These are phyloP conservation scores for Cassiopea andromeda DNA, from an alignment of 30 jellyfish, hydroid and myxozoan genomes.

Conservation along the genomic window DNA sequence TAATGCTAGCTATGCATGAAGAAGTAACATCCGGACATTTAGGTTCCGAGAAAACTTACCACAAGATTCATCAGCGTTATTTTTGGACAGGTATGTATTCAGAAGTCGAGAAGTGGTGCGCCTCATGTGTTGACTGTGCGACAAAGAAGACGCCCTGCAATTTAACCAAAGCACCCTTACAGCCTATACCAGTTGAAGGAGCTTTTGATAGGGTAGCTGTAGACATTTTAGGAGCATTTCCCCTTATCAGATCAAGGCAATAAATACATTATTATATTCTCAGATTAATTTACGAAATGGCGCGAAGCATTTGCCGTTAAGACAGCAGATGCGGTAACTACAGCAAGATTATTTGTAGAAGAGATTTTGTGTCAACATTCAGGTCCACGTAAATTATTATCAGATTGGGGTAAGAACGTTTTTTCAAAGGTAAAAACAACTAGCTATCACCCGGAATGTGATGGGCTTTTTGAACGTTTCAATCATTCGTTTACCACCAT, in stretches of 20 bases:
- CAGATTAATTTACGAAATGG: conserved; percentile 30
- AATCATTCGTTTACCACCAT: conserved; percentile 43
- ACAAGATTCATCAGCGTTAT: conserved; percentile 27
- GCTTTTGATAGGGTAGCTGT: conserved; percentile 73
- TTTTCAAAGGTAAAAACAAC: conserved; percentile 43
- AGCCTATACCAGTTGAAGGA: conserved; percentile 72
- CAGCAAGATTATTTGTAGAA: conserved; percentile 56
- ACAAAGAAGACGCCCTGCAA: conserved; percentile 16
- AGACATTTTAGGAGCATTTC: conserved; percentile 80
- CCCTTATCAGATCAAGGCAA: conserved; percentile 57
- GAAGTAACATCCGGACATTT: conserved; percentile 66
- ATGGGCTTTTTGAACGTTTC: conserved; percentile 65
- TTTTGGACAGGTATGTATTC: conserved; percentile 70
- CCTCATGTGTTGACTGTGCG: conserved; percentile 72
- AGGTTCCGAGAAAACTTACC: conserved; percentile 26
- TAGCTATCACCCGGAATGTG: conserved; percentile 61
- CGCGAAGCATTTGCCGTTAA: conserved; percentile 74
- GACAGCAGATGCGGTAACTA: conserved; percentile 53
- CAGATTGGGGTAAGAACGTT: conserved; percentile 70
- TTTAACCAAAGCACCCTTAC: conserved; percentile 50
- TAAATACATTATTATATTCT: not conserved
- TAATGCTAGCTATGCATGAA: conserved; percentile 48
- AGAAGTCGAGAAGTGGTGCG: conserved; percentile 57
- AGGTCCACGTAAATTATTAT: conserved; percentile 58
- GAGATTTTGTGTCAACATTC: conserved; percentile 68